These are phyloP conservation scores for Artibeus lituratus DNA, from an alignment of 2,797 vertebrate genomes.

Conservation along the genomic window DNA sequence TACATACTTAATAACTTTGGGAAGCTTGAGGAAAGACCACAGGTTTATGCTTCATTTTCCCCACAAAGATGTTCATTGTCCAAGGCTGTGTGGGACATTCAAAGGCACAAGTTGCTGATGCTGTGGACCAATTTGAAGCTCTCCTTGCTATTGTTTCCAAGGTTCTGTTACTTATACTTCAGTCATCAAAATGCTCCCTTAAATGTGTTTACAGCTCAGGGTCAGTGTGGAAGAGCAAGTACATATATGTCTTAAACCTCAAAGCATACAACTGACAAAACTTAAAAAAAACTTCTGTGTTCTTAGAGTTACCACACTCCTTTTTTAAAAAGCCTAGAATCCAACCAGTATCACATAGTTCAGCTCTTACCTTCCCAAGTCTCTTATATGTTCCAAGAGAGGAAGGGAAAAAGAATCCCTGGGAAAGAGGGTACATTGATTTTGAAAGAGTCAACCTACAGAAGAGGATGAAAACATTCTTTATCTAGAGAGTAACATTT, in stretches of 20 bases:
- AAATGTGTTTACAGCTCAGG: not conserved
- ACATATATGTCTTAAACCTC: not conserved
- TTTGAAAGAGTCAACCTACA: not conserved
- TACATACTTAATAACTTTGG: not conserved
- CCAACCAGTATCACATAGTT: not conserved
- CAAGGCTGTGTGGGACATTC: not conserved
- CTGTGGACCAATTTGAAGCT: not conserved
- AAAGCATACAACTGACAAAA: not conserved
- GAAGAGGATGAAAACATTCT: not conserved
- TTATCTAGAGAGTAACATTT: not conserved
- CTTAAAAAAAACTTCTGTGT: not conserved
- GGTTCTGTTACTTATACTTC: not conserved
- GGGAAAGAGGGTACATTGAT: not conserved
- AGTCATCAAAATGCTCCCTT: not conserved
- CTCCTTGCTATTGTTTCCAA: not conserved
- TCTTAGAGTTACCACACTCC: not conserved
- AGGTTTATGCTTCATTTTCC: not conserved
- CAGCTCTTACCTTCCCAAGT: not conserved
- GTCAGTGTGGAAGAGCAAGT: not conserved
- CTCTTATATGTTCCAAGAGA: not conserved
- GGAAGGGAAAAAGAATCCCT: not conserved
- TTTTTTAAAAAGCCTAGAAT: not conserved
- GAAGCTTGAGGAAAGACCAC: not conserved
- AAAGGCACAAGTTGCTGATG: not conserved
- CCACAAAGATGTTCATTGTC: not conserved